Conservation (phyloP, 2,113 vertebrate genomes). For the Nerophis lumbriciformis region DNA sequence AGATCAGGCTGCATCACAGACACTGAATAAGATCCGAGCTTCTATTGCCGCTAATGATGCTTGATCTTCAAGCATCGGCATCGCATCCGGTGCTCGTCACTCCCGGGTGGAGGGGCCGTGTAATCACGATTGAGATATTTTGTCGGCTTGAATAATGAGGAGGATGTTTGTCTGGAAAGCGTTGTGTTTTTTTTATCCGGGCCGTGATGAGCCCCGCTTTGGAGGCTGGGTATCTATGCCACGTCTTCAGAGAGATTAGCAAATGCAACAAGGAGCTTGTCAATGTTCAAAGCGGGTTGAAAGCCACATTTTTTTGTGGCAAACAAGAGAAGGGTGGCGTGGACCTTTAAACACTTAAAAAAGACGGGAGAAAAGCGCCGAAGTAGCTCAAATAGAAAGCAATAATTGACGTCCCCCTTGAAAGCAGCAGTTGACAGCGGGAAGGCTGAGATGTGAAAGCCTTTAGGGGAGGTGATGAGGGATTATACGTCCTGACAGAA, state of each 20-base stretch:
- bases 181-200: slow-evolving; percentile 7
- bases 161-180: slow-evolving; percentile 26
- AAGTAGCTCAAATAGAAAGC: slow-evolving; percentile 1
- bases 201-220: slow-evolving; percentile 22
- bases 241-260: slow-evolving; percentile 54
- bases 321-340: slow-evolving; percentile 15
- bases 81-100: slow-evolving; percentile 7
- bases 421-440: slow-evolving; percentile 28
- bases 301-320: background rate
- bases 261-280: slow-evolving; percentile 34
- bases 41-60: slow-evolving; percentile 35
- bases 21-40: slow-evolving; percentile 27
- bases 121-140: slow-evolving; percentile 1
- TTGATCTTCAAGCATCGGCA: slow-evolving; percentile 40
- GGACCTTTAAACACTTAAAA: slow-evolving; percentile 13
- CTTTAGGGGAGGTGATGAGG: slow-evolving; percentile 45
- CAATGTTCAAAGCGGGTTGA: slow-evolving; percentile 18
- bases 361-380: slow-evolving; percentile 1
- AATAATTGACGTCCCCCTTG: background rate
- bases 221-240: slow-evolving; percentile 49
- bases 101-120: background rate
- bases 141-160: slow-evolving; percentile 20
- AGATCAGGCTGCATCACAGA: slow-evolving; percentile 26
- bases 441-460: slow-evolving; percentile 32
- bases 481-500: slow-evolving; percentile 47